Base-by-base conservation (phyloP, 2,797 vertebrate species). In the Gymnocypris eckloni region DNA sequence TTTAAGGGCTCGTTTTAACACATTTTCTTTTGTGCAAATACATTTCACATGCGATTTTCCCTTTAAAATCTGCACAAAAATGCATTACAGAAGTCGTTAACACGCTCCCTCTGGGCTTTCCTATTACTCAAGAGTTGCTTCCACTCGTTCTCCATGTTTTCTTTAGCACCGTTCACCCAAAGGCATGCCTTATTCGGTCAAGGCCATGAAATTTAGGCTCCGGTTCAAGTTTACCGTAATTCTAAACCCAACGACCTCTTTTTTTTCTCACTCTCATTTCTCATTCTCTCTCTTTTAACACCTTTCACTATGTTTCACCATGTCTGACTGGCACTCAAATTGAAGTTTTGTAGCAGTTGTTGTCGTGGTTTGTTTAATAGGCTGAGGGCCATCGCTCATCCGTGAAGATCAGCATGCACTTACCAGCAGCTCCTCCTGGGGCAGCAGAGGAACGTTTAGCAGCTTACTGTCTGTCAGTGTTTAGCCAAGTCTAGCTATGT, bases 131-230 rank as follows among this genome's bases (percentile, higher is more conserved):
- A 16, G 64, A 82, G 54, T 81, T 25, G 6, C 50, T 78, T 70
- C 52, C 77, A 50, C 41, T 72, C 33, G n/a, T 67, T 61, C 75
- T 81, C 41, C 50, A 10, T 82, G 66, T 76, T 86, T 80, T 84
- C 64, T 79, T 89, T 80, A 79, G 18, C 2, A 39, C 70, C 54
- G 39, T 37, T 73, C 79, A 80, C 45, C 45, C 15, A 33, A 73
- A 56, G 25, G 50, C 84, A 13, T 77, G 52, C 84, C 86, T 89
- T 90, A 86, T 89, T 87, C 77, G 48, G 73, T 69, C 67, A 87
- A 75, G 33, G 70, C 52, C 73, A 67, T 81, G 79, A 81, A 86
- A 89, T 85, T 83, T 50, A 83, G 79, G 73, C 87, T 80, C 52
- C n/a, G 4, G 20, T 85, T 87, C 83, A 85, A 54, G 39, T 80